Evolutionary conservation across 2,113 vertebrate genomes (phyloP).

Genomic region (Eonycteris spelaea): DNA sequence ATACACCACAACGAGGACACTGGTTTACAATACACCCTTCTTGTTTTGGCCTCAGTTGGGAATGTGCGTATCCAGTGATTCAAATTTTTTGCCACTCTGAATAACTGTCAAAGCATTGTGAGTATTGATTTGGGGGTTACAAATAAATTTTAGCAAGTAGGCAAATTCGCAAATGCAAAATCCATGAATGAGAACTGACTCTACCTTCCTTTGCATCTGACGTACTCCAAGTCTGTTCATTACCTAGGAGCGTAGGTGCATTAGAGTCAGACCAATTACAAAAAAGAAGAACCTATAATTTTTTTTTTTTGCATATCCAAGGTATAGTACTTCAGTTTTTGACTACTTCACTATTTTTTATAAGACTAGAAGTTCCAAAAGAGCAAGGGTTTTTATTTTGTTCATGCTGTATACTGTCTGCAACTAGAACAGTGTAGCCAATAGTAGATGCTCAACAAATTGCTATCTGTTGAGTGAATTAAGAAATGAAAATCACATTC

Average conservation of each 20-base stretch:
- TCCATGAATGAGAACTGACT: not conserved
- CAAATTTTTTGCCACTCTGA: not conserved
- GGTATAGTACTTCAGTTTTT: not conserved
- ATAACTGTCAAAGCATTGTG: not conserved
- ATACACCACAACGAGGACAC: not conserved
- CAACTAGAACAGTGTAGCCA: not conserved
- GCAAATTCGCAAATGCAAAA: not conserved
- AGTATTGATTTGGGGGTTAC: not conserved
- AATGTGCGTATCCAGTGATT: accelerated
- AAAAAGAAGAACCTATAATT: not conserved
- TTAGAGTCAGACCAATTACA: not conserved
- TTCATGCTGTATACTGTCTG: not conserved
- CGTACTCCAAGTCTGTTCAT: not conserved
- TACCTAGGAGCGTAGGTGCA: too few species aligned
- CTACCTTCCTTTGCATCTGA: not conserved
- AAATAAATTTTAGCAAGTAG: not conserved
- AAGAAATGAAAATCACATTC: slow-evolving; percentile 16
- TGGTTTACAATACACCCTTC: not conserved
- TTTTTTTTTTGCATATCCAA: not conserved
- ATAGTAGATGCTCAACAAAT: not conserved
- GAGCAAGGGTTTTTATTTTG: not conserved
- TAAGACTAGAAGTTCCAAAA: not conserved
- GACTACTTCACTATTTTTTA: not conserved
- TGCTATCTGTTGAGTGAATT: not conserved
- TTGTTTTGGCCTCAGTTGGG: not conserved